Percentiles rank a stretch among this genome's conserved stretches.
These are phyloP conservation scores for Ochotona princeps DNA, from an alignment of 2,113 vertebrate genomes.

Conservation along the genomic window DNA sequence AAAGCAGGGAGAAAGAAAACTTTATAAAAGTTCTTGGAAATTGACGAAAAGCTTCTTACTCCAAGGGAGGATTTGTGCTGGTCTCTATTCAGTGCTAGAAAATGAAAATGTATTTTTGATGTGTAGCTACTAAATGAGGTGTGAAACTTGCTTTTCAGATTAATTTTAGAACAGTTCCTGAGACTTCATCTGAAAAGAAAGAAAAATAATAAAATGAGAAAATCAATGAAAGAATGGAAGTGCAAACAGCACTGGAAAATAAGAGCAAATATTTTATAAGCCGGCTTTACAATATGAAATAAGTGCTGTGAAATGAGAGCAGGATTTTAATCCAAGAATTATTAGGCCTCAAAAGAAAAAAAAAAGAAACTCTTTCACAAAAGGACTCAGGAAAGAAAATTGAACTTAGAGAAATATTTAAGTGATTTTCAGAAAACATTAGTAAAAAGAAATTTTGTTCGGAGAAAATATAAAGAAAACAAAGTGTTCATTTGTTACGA, in stretches of 20 bases:
- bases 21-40: constrained; percentile 28
- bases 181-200: constrained; percentile 63
- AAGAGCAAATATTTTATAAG: constrained; percentile 39
- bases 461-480: not conserved
- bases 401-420: constrained; percentile 54
- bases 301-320: not conserved
- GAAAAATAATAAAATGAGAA: constrained; percentile 69
- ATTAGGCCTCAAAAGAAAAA: constrained; percentile 12
- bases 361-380: not conserved
- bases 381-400: constrained; percentile 41
- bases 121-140: constrained; percentile 74
- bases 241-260: constrained; percentile 27
- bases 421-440: constrained; percentile 9
- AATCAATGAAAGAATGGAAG: constrained; percentile 40
- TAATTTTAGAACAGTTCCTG: constrained; percentile 68
- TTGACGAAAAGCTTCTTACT: constrained; percentile 57
- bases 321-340: constrained; percentile 46
- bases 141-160: constrained; percentile 61
- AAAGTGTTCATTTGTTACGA: not conserved
- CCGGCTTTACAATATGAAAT: constrained; percentile 52
- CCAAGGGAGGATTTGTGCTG: constrained; percentile 56
- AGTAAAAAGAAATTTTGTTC: not conserved
- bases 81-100: constrained; percentile 61
- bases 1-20: constrained; percentile 6
- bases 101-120: constrained; percentile 74